Evolutionary conservation across 2,888 invertebrate genomes (phyloP), one percentile per base, ranked within the genome.

Genomic region (Agonopterix alstromeriana): DNA sequence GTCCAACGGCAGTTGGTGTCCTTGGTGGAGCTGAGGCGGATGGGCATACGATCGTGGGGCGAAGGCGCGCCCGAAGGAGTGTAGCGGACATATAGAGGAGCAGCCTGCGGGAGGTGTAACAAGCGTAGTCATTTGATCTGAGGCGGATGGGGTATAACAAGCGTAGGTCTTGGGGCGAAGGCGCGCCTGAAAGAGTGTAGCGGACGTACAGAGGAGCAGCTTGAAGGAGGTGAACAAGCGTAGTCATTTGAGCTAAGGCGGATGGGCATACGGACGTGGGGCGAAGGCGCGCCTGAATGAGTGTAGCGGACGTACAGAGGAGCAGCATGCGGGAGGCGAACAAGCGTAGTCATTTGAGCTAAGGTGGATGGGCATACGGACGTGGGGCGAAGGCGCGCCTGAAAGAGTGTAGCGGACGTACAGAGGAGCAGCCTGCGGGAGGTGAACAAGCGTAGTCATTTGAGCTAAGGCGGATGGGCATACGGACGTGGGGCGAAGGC

Each of bases 1-100:
- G 73, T 81, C 74, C 80, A 87, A 1, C 86, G 76, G 54, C 86
- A 87, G 60, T 79, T 84, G 54, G 73, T 77, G 61, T 87, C 84
- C 55, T 73, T 75, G 43, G 55, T 68, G 14, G 74, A 48, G 54
- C 86, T 86, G 40, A 88, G 71, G 1, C 67, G 62, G 36, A 87
- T 71, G 0, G 86, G 82, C 80, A 87, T 78, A 11, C 80, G 72
- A 57, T 84, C 78, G 1, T 76, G 61, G 0, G 83, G 80, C 0
- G 72, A 76, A 1, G 86, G 86, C 4, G 70, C 14, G 14, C 14
- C 14, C 14, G 2, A 14, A 14, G 14, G 14, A 14, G 14, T 14
- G 1, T 14, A 14, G 52, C 82, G n/a, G n/a, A n/a, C n/a, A n/a
- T n/a, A 87, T 10, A 86, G 57, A 0, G 82, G 77, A 1, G 76